Conservation (phyloP, 2,797 vertebrate genomes). For the Craterocephalus amniculus region DNA sequence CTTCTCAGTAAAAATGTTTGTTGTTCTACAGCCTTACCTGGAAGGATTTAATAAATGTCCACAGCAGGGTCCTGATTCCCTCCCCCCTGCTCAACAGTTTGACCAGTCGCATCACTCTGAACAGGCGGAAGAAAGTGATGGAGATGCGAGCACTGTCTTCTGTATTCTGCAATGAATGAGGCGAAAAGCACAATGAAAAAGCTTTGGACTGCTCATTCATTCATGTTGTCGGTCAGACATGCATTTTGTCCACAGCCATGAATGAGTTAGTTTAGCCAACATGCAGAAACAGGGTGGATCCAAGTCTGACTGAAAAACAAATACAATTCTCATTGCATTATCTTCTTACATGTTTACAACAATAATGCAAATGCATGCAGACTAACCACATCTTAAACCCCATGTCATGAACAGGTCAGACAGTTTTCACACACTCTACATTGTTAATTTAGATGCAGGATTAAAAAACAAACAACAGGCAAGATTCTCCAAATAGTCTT, state of each 20-base stretch:
- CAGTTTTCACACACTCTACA: conserved; percentile 14
- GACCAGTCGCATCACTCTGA: conserved; percentile 98
- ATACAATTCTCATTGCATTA: not conserved
- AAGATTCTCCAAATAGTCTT: conserved; percentile 17
- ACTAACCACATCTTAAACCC: conserved; percentile 17
- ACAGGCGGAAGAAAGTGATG: conserved; percentile 99
- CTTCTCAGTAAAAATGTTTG: no score
- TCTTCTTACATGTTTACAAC: not conserved
- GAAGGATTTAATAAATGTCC: conserved; percentile 99
- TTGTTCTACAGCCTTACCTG: conserved; percentile 84
- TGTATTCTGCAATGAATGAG: conserved; percentile 88
- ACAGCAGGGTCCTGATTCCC: conserved; percentile 95
- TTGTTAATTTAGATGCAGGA: conserved; percentile 15
- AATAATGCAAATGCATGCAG: conserved; percentile 44
- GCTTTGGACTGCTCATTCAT: not conserved
- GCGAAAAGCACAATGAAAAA: conserved; percentile 8
- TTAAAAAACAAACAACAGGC: conserved; percentile 11
- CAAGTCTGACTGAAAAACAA: not conserved
- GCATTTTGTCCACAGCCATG: conserved; percentile 2
- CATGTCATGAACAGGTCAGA: conserved; percentile 35
- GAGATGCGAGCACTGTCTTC: conserved; percentile 98
- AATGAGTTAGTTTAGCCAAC: not conserved
- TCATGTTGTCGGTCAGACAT: conserved; percentile 31
- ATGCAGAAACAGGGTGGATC: conserved; percentile 4
- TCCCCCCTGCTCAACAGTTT: conserved; percentile 97